Percentiles rank a stretch among this genome's conserved stretches.
These are phyloP conservation scores for Xenops minutus DNA, from an alignment of 2,797 vertebrate species.

Conservation along the genomic window DNA sequence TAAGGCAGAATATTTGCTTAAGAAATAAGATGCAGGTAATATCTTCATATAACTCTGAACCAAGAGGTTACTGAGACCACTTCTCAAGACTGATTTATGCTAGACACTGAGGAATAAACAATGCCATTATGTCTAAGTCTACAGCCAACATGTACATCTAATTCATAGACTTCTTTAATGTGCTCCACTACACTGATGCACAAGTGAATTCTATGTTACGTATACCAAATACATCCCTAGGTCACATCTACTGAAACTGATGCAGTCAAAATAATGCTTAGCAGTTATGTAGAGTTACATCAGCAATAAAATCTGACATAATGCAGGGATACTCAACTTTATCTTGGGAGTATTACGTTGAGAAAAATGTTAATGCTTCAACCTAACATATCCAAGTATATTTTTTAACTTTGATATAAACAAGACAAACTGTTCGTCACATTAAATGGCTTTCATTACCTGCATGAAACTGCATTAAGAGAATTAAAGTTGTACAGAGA, in stretches of 20 bases:
- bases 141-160: accelerated
- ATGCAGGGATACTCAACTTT: not conserved
- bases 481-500: not conserved
- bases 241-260: not conserved
- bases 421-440: not conserved
- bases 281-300: not conserved
- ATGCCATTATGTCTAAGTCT: not conserved
- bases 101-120: not conserved
- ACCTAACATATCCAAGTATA: not conserved
- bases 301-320: not conserved
- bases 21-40: not conserved
- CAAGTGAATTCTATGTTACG: not conserved
- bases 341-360: not conserved
- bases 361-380: not conserved
- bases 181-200: not conserved
- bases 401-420: not conserved
- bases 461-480: not conserved
- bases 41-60: not conserved
- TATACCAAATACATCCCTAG: not conserved
- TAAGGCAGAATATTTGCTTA: not conserved
- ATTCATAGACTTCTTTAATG: not conserved
- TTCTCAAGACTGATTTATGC: not conserved
- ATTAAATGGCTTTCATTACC: not conserved
- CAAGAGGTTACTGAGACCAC: not conserved
- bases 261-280: not conserved